phyloP scores from a whole-genome alignment of 64 coral and sea anemone species.

The Montipora cactus region DNA sequence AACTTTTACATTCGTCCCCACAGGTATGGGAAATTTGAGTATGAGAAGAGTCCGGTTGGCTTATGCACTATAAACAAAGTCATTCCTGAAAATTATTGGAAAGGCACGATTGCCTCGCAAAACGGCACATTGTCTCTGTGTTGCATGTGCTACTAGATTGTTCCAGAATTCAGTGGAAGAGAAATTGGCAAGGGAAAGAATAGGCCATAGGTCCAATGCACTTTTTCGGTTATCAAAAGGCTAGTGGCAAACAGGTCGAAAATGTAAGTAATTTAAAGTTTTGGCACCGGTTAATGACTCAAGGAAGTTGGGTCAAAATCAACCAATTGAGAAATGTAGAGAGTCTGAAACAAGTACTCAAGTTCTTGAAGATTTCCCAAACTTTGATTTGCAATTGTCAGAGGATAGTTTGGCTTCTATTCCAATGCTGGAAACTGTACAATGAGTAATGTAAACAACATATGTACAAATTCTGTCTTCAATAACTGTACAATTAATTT shows the following conservation, averaged over 20 bases:
- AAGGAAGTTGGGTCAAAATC: not conserved
- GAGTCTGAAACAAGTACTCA: slow-evolving; percentile 10
- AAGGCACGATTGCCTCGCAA: slow-evolving; percentile 12
- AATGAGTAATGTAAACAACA: too few species aligned
- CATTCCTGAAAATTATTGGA: slow-evolving; percentile 46
- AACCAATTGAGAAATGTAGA: slow-evolving; percentile 14
- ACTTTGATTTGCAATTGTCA: not conserved
- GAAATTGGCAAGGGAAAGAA: slow-evolving; percentile 27
- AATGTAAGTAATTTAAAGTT: not conserved
- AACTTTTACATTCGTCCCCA: slow-evolving; percentile 66
- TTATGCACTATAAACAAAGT: slow-evolving; percentile 63
- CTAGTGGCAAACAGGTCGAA: slow-evolving; percentile 14
- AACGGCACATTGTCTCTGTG: slow-evolving; percentile 7
- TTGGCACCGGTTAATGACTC: slow-evolving; percentile 4
- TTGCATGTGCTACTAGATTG: slow-evolving; percentile 2
- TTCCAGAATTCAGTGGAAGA: slow-evolving; percentile 2
- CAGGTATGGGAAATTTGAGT: slow-evolving; percentile 42
- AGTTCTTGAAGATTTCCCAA: not conserved
- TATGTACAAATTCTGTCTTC: too few species aligned
- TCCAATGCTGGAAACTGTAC: too few species aligned
- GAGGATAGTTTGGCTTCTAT: slow-evolving; percentile 19
- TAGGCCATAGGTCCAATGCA: slow-evolving; percentile 1
- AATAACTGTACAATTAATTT: too few species aligned
- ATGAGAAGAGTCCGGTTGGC: slow-evolving; percentile 65
- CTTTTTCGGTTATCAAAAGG: slow-evolving; percentile 23